Evolutionary conservation across 2,113 vertebrate species (phyloP).

Genomic region (Triplophysa rosa): DNA sequence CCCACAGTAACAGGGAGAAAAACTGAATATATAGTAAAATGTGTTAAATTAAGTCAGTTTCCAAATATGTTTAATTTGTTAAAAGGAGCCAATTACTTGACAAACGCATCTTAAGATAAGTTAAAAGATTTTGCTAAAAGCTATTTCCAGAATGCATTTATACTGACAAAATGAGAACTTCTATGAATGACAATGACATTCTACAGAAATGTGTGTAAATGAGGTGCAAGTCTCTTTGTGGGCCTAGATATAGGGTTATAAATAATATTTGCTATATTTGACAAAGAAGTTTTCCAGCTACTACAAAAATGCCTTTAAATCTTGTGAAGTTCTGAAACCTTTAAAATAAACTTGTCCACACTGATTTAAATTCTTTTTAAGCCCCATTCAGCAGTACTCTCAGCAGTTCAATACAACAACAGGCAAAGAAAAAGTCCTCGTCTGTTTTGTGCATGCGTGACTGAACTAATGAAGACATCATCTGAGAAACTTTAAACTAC

Average conservation of each 20-base stretch:
- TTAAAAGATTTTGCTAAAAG: too few species aligned
- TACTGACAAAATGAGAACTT: too few species aligned
- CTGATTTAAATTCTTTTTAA: conserved; percentile 2
- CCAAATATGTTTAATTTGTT: too few species aligned
- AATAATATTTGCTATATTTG: too few species aligned
- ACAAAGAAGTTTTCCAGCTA: neutral
- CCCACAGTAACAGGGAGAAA: neutral
- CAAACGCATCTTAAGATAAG: too few species aligned
- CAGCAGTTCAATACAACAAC: neutral
- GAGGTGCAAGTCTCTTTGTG: too few species aligned
- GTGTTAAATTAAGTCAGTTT: neutral
- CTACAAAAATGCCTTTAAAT: neutral
- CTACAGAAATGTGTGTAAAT: too few species aligned
- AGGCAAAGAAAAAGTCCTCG: neutral
- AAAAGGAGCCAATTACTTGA: too few species aligned
- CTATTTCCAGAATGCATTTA: too few species aligned
- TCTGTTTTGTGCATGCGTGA: conserved; percentile 29
- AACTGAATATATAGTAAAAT: neutral
- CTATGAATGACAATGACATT: too few species aligned
- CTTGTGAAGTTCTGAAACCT: neutral
- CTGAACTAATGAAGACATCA: conserved; percentile 14
- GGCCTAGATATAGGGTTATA: too few species aligned
- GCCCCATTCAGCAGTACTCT: neutral
- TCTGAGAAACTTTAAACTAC: neutral
- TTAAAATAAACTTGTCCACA: neutral